Conservation (phyloP, 1,140 invertebrate genomes). For the Drosophila teissieri region DNA sequence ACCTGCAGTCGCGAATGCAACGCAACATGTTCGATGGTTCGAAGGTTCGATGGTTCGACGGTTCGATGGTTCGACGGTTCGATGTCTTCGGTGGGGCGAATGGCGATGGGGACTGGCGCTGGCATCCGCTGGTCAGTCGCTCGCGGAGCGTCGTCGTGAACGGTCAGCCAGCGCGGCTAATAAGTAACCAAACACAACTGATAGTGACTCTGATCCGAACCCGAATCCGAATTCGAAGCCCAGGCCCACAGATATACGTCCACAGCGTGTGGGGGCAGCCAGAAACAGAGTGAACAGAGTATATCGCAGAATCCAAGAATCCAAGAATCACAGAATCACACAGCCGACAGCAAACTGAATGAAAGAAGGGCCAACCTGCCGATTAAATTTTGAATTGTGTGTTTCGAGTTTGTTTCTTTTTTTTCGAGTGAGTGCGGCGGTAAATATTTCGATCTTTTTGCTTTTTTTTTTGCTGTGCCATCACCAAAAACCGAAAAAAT, state of each 20-base stretch:
- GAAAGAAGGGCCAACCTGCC: not conserved
- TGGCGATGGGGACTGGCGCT: not conserved
- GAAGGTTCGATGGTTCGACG: not conserved
- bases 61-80: not conserved
- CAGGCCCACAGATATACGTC: slow-evolving; percentile 24
- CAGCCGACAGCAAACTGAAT: not conserved
- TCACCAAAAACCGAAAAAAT: slow-evolving; percentile 5
- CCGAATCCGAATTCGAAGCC: not conserved
- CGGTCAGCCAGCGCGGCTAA: slow-evolving; percentile 64
- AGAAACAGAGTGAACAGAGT: slow-evolving; percentile 1
- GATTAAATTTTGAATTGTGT: not conserved
- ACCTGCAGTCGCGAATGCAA: slow-evolving; percentile 7
- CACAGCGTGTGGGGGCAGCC: slow-evolving; percentile 13
- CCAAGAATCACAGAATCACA: no score
- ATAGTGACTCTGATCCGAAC: slow-evolving; percentile 16
- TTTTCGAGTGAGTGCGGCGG: slow-evolving; percentile 53
- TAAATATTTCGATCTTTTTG: slow-evolving; percentile 19
- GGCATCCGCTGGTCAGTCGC: slow-evolving; percentile 57
- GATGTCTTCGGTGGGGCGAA: not conserved
- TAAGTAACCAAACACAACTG: slow-evolving; percentile 1
- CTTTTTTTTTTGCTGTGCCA: slow-evolving; percentile 34
- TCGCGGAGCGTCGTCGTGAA: slow-evolving; percentile 78
- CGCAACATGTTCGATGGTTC: slow-evolving; percentile 46
- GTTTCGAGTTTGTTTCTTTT: slow-evolving; percentile 43
- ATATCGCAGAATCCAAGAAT: not conserved